These are phyloP conservation scores for Linurgus olivaceus DNA, from an alignment of 2,797 vertebrate species.

Conservation along the genomic window DNA sequence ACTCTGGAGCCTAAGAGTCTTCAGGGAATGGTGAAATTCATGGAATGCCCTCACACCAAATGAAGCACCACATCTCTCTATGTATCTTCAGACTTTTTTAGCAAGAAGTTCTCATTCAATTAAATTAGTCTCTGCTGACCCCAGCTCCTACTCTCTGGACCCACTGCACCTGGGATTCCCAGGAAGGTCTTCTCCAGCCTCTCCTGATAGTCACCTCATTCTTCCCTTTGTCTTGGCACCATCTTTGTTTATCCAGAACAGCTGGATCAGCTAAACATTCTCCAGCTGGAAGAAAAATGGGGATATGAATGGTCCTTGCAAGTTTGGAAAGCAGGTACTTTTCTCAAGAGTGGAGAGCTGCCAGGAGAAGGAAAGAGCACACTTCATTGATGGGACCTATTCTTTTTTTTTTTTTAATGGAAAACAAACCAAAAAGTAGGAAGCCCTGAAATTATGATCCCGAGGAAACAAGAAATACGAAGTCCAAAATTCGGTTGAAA, in stretches of 20 bases:
- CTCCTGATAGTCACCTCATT: background rate
- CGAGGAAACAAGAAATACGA: background rate
- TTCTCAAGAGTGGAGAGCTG: background rate
- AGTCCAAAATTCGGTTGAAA: background rate
- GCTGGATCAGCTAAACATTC: background rate
- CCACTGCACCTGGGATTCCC: background rate
- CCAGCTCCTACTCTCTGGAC: background rate
- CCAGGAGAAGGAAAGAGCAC: background rate
- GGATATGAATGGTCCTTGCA: background rate
- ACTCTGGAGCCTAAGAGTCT: constrained; percentile 15
- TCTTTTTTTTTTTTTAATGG: background rate
- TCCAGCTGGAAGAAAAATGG: background rate
- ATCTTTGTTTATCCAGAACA: constrained; percentile 4
- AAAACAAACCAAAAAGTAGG: background rate
- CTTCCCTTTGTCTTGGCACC: background rate
- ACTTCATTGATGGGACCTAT: background rate
- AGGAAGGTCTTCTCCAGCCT: background rate
- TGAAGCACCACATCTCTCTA: background rate
- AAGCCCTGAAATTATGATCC: background rate
- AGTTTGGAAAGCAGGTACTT: background rate
- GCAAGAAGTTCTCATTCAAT: background rate
- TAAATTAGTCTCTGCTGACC: background rate
- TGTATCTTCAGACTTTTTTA: background rate
- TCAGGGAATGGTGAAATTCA: constrained; percentile 25
- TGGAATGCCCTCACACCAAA: background rate